phyloP scores from a whole-genome alignment of 2,113 vertebrate genomes.

The Datnioides undecimradiatus region DNA sequence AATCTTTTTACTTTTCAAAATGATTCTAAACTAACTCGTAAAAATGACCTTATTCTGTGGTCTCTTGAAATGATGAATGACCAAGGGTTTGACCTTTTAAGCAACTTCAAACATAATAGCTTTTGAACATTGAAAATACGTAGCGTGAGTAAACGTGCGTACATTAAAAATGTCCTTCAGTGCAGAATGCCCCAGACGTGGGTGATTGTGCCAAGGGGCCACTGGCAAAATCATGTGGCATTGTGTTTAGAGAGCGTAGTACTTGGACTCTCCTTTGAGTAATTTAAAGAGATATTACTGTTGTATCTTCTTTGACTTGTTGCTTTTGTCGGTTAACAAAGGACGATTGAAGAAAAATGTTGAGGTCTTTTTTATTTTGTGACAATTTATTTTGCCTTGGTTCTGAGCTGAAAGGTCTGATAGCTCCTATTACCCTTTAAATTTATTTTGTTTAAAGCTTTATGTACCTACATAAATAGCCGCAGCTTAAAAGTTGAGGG shows the following conservation, averaged over 20 bases:
- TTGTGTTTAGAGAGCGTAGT: slow-evolving; percentile 4
- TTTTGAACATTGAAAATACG: slow-evolving; percentile 24
- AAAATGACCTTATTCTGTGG: slow-evolving; percentile 38
- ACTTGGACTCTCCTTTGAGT: slow-evolving; percentile 4
- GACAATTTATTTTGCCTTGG: not conserved
- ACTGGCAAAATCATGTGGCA: not conserved
- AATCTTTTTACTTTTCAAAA: slow-evolving; percentile 14
- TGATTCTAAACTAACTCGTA: slow-evolving; percentile 10
- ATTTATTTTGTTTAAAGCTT: no score
- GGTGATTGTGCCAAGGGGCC: not conserved
- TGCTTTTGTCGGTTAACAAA: not conserved
- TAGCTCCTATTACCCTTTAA: not conserved
- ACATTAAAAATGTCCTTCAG: slow-evolving; percentile 38
- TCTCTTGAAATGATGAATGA: slow-evolving; percentile 45
- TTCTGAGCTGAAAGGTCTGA: not conserved
- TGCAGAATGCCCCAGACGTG: slow-evolving; percentile 12
- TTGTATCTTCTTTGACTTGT: not conserved
- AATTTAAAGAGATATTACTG: not conserved
- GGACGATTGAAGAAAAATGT: not conserved
- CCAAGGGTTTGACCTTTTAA: slow-evolving; percentile 42
- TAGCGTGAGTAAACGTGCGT: not conserved
- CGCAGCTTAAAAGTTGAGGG: no score
- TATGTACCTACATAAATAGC: not conserved
- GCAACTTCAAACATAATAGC: slow-evolving; percentile 47
- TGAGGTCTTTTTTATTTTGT: not conserved